Evolutionary conservation across 2,888 invertebrate species (phyloP).

Genomic region (Anthophora plumipes): DNA sequence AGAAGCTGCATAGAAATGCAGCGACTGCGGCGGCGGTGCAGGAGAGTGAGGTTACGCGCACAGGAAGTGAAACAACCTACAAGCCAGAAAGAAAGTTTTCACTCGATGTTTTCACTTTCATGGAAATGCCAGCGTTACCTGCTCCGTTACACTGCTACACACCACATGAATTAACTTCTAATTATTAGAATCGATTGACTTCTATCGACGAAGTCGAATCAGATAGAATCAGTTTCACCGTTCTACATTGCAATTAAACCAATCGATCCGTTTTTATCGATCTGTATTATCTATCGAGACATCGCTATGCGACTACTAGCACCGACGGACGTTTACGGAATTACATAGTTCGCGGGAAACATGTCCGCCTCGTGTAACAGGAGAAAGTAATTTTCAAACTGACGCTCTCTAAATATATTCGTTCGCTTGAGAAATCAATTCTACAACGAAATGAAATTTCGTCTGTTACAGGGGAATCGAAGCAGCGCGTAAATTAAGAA

Average conservation of each 20-base stretch:
- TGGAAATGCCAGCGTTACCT: slow-evolving; percentile 79
- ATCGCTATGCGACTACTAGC: background rate
- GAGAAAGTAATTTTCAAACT: slow-evolving; percentile 60
- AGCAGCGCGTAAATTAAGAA: slow-evolving; percentile 27
- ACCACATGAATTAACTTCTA: slow-evolving; percentile 76
- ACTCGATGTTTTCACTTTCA: slow-evolving; percentile 84
- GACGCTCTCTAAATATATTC: background rate
- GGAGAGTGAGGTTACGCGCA: slow-evolving; percentile 82
- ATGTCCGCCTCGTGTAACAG: slow-evolving; percentile 6
- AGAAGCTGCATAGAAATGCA: slow-evolving; percentile 82
- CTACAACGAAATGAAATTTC: background rate
- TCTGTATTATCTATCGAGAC: background rate
- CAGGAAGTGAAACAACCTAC: slow-evolving; percentile 84
- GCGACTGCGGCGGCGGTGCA: slow-evolving; percentile 41
- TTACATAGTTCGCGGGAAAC: background rate
- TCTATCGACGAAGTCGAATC: slow-evolving; percentile 54
- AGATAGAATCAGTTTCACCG: background rate
- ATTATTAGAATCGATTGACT: slow-evolving; percentile 70
- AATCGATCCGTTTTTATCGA: slow-evolving; percentile 10
- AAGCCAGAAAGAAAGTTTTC: slow-evolving; percentile 84
- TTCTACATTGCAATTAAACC: slow-evolving; percentile 16
- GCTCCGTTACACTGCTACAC: slow-evolving; percentile 60
- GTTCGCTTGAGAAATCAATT: background rate
- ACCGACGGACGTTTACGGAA: background rate
- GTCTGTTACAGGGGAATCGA: slow-evolving; percentile 54